Conservation (phyloP, 2,113 vertebrate genomes). For the Scomber japonicus region DNA sequence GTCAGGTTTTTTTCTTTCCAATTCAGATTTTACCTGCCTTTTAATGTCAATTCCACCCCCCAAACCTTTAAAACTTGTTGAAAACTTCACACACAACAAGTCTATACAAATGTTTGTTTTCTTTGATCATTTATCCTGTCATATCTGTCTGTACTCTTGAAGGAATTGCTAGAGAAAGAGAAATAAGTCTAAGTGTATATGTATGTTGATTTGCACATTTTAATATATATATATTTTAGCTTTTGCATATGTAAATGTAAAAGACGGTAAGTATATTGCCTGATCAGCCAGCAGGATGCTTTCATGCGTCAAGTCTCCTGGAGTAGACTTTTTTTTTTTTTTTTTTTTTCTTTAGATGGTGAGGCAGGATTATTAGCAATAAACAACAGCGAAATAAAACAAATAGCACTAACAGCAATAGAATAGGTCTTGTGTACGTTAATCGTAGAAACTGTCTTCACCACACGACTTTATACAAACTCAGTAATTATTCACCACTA, state of each 20-base stretch:
- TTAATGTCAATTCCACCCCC: background rate
- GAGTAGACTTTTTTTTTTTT: constrained; percentile 1
- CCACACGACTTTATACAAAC: background rate
- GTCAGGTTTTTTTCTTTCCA: constrained; percentile 21
- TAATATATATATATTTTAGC: constrained; percentile 77
- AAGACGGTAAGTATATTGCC: constrained; percentile 37
- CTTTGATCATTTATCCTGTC: background rate
- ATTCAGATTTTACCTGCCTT: background rate
- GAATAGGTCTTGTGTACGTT: constrained; percentile 31
- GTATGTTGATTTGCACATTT: constrained; percentile 84
- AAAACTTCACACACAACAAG: background rate
- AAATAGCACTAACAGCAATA: constrained; percentile 57
- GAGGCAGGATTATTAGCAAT: constrained; percentile 46
- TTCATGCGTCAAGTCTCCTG: constrained; percentile 1
- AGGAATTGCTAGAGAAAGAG: constrained; percentile 29
- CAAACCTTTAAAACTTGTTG: background rate
- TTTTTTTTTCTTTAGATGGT: constrained; percentile 18
- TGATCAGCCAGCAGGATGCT: constrained; percentile 46
- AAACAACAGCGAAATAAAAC: constrained; percentile 11
- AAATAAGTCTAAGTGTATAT: constrained; percentile 57
- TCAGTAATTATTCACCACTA: constrained; percentile 8
- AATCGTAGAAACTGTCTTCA: constrained; percentile 9
- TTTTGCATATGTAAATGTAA: constrained; percentile 54
- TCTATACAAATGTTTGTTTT: background rate
- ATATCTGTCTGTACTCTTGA: constrained; percentile 7